Percentiles rank a stretch among this genome's conserved stretches.
Evolutionary conservation across 2,797 vertebrate species (phyloP).

Genomic region (Allobates femoralis): DNA sequence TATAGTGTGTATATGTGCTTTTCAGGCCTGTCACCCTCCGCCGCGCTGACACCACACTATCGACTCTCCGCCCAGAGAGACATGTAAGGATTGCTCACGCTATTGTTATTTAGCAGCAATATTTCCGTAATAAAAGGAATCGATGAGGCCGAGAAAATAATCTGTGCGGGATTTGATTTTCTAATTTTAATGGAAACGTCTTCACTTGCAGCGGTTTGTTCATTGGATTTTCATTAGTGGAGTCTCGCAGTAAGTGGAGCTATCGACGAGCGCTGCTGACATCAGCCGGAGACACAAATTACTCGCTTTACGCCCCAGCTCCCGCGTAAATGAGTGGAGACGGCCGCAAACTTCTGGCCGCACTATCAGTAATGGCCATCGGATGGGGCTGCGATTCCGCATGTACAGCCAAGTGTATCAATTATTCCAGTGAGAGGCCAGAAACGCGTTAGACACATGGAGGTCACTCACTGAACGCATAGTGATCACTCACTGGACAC

Average conservation of each 20-base stretch:
- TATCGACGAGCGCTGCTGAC: slow-evolving; percentile 76
- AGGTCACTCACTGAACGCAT: neutral
- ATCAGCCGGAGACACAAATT: slow-evolving; percentile 68
- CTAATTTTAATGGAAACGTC: slow-evolving; percentile 79
- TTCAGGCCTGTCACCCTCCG: neutral
- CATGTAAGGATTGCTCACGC: slow-evolving; percentile 75
- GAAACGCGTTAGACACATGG: neutral
- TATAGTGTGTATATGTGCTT: too few relatives aligned
- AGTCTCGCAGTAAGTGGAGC: slow-evolving; percentile 74
- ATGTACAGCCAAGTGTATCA: neutral
- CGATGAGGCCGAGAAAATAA: slow-evolving; percentile 75
- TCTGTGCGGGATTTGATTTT: slow-evolving; percentile 76
- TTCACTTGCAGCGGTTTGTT: slow-evolving; percentile 74
- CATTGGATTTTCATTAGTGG: slow-evolving; percentile 76
- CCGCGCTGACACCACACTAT: slow-evolving; percentile 66
- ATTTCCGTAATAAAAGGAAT: slow-evolving; percentile 78
- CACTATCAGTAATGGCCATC: neutral
- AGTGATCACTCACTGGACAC: too few relatives aligned
- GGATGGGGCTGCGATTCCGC: neutral
- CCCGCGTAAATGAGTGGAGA: slow-evolving; percentile 30
- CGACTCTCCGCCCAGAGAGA: slow-evolving; percentile 68
- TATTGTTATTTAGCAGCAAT: slow-evolving; percentile 80
- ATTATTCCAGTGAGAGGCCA: neutral
- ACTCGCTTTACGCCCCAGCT: slow-evolving; percentile 43
- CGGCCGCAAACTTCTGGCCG: neutral